Percentiles rank a stretch among this genome's conserved stretches.
phyloP scores from a whole-genome alignment of 2,113 vertebrate species.

The Cnemophilus loriae region DNA sequence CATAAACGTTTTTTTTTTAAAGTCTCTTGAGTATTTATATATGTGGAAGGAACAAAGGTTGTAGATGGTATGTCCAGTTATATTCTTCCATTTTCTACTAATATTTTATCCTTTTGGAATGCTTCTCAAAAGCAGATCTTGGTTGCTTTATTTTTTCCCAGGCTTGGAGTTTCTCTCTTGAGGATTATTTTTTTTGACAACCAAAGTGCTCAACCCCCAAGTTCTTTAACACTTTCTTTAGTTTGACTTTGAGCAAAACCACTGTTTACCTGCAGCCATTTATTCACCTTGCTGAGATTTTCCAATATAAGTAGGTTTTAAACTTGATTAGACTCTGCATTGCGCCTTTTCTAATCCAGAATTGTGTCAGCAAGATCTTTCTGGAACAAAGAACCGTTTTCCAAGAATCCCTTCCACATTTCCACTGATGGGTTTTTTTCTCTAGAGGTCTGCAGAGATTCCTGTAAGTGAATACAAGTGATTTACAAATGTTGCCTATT shows the following conservation, averaged over 20 bases:
- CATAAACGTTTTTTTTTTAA: not conserved
- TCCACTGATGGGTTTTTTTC: not conserved
- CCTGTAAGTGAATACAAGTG: not conserved
- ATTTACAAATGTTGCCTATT: not conserved
- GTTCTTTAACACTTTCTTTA: slow-evolving; percentile 20
- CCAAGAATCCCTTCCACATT: not conserved
- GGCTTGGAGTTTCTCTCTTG: slow-evolving; percentile 20
- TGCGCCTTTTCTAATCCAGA: not conserved
- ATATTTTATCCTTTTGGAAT: not conserved
- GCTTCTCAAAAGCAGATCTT: not conserved
- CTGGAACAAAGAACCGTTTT: not conserved
- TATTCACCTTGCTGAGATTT: not conserved
- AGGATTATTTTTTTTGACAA: not conserved
- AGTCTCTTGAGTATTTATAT: not conserved
- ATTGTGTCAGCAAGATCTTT: not conserved
- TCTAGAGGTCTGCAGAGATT: not conserved
- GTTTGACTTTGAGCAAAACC: not conserved
- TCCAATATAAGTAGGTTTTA: not conserved
- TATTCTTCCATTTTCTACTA: not conserved
- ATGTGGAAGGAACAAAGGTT: slow-evolving; percentile 1
- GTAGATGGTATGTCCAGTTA: not conserved
- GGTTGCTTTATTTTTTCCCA: slow-evolving; percentile 41
- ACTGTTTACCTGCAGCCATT: not conserved
- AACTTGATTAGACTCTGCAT: not conserved
- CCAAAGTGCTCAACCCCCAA: not conserved